These are phyloP conservation scores for Hafferia zeledoni DNA, from an alignment of 2,797 vertebrate genomes.

Conservation along the genomic window DNA sequence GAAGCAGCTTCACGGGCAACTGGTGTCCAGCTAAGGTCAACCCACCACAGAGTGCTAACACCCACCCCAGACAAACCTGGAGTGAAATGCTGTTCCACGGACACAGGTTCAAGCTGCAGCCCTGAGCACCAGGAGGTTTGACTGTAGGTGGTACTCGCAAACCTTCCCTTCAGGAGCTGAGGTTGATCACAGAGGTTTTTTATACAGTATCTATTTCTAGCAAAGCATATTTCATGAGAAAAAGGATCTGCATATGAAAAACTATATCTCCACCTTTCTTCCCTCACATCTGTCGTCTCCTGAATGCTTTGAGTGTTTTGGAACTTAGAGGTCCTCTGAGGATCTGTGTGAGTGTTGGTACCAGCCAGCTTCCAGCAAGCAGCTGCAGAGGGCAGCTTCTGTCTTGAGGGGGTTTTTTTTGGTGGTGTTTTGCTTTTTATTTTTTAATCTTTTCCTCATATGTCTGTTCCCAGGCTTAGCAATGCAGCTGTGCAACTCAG, in stretches of 20 bases:
- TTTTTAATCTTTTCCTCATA: neutral
- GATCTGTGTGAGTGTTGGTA: neutral
- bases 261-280: neutral
- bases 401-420: neutral
- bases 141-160: neutral
- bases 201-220: neutral
- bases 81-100: neutral
- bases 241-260: neutral
- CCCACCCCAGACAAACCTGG: neutral
- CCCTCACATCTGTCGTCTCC: neutral
- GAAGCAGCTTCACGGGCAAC: neutral
- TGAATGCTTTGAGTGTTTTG: neutral
- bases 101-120: neutral
- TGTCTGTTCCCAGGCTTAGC: neutral
- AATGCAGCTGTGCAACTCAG: neutral
- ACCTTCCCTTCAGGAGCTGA: neutral
- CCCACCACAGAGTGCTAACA: neutral
- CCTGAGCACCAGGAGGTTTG: neutral
- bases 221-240: neutral
- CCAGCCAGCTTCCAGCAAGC: neutral
- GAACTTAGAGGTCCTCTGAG: neutral
- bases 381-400: neutral
- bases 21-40: neutral
- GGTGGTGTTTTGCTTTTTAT: accelerated
- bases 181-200: neutral